A percentile compares a stretch with the other conserved stretches of the same genome.
phyloP scores from a whole-genome alignment of 2,797 vertebrate species.

The Microctenopoma lineatum region DNA sequence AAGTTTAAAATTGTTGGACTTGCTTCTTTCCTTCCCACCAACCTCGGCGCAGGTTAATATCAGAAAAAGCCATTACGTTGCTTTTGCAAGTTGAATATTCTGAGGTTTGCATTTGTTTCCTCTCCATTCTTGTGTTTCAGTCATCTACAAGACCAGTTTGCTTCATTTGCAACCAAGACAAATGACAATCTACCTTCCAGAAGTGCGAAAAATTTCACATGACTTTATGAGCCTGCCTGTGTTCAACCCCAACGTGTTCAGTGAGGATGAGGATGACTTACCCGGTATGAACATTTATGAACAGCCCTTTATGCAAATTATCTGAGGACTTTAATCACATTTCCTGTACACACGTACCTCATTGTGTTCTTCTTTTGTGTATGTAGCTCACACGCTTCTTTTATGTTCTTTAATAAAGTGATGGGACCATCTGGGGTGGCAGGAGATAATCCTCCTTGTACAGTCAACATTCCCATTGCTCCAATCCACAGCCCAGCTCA shows the following conservation, averaged over 20 bases:
- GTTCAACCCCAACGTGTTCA: conserved; percentile 98
- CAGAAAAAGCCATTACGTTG: neutral
- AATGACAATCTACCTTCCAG: conserved; percentile 99
- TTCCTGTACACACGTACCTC: neutral
- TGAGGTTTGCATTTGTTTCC: neutral
- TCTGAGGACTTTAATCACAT: neutral
- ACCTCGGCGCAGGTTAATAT: conserved; percentile 95
- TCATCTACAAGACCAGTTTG: conserved; percentile 99
- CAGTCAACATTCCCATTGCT: conserved; percentile 98
- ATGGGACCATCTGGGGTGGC: conserved; percentile 93
- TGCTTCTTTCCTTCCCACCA: conserved; percentile 96
- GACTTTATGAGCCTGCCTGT: conserved; percentile 97
- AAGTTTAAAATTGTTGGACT: conserved; percentile 99
- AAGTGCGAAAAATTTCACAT: conserved; percentile 95
- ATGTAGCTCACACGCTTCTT: conserved; percentile 9
- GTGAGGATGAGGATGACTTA: conserved; percentile 97
- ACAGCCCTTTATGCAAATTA: neutral
- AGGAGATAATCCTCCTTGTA: conserved; percentile 93
- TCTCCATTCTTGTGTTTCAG: conserved; percentile 73
- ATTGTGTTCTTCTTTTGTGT: neutral
- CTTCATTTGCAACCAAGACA: conserved; percentile 97
- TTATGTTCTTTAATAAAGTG: conserved; percentile 77
- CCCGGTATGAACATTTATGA: conserved; percentile 69
- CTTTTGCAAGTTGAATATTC: neutral
- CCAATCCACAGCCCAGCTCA: conserved; percentile 98